Conservation (phyloP, 2,888 invertebrate genomes). For the Agapetus fuscipes region DNA sequence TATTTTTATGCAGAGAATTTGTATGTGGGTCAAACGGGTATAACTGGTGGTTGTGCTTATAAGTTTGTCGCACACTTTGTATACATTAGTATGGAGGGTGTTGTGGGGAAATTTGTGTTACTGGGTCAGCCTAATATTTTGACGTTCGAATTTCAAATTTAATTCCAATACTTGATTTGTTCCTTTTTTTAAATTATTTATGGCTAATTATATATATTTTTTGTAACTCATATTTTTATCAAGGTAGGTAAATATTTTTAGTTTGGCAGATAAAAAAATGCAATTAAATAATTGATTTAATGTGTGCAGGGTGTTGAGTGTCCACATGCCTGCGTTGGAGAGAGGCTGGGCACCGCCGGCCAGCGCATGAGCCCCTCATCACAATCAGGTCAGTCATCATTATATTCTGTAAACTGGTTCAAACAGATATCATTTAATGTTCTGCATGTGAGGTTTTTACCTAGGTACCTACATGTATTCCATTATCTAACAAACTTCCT, state of each 20-base stretch:
- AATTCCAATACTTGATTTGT: background rate
- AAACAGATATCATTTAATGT: too few species aligned
- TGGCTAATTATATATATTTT: background rate
- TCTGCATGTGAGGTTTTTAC: too few species aligned
- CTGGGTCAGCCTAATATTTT: background rate
- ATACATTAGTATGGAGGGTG: background rate
- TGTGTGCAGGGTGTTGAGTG: background rate
- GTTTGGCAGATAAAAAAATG: too few species aligned
- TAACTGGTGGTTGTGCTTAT: background rate
- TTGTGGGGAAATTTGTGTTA: background rate
- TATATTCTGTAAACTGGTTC: too few species aligned
- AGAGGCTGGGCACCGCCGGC: conserved; percentile 13
- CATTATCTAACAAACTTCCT: too few species aligned
- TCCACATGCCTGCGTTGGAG: background rate
- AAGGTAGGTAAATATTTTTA: too few species aligned
- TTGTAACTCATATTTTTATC: background rate
- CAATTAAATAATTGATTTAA: background rate
- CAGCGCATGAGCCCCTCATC: conserved; percentile 16
- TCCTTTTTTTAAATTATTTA: background rate
- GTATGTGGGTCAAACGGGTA: background rate
- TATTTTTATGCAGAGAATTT: background rate
- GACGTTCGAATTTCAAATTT: background rate
- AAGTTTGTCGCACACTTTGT: background rate
- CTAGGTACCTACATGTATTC: too few species aligned
- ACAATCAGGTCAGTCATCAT: conserved; percentile 2